Evolutionary conservation across 1,140 invertebrate genomes (phyloP), one percentile per base, ranked within the genome.

Genomic region (Hermetia illucens): DNA sequence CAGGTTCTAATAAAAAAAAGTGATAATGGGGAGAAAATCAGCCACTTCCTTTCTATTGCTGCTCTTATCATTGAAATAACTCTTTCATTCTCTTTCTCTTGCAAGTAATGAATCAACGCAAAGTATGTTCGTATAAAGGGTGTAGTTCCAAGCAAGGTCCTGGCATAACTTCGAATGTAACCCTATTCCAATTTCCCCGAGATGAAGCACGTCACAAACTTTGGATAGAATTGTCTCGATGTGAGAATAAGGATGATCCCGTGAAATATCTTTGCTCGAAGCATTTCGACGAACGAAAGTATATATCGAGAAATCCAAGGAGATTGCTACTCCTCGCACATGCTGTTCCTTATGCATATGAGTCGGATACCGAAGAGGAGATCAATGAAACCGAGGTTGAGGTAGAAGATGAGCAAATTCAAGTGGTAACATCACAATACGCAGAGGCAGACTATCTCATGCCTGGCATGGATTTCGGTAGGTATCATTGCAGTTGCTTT

Each of bases 151-250:
- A n/a, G n/a, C n/a, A n/a, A n/a, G n/a, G n/a, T n/a, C n/a, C n/a
- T n/a, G n/a, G n/a, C n/a, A n/a, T n/a, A n/a, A n/a, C n/a, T n/a
- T n/a, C n/a, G n/a, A n/a, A n/a, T n/a, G 35, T 44, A 19, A 49
- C 50, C 5, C 12, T 58, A 3, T 58, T 58, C 15, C 12, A 38
- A 9, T 58, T 55, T 33, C 52, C 55, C 2, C 57, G 52, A 21
- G 40, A 58, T 18, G 25, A 38, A 1, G 31, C 43, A 3, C 41
- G 55, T 3, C 44, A 43, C 1, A 24, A 44, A 16, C 22, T 44
- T 16, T 58, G 55, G 55, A 44, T 40, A 13, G 5, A 40, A 5
- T 34, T 49, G 5, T 52, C 49, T 2, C 25, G 44, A 20, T 51
- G 51, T 4, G 49, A 53, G 36, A 46, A 51, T 15, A 34, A 42